Evolutionary conservation across 2,797 vertebrate species (phyloP), one percentile per base, ranked within the genome.

Genomic region (Percopsis omiscomaycus): DNA sequence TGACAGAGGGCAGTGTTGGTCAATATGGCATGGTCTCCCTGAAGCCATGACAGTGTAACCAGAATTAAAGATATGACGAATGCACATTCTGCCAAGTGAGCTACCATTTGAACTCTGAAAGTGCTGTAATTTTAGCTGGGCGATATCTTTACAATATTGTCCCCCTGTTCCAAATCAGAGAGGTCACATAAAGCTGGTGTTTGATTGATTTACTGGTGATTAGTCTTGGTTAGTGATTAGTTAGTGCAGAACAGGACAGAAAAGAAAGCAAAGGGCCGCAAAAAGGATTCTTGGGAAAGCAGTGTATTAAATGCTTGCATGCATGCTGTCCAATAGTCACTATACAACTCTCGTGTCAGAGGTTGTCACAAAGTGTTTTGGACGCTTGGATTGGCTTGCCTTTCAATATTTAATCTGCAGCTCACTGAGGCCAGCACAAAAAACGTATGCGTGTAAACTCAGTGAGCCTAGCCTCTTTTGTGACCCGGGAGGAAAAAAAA

Each of bases 211-310:
- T 49, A 68, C 44, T 44, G 50, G 58, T 54, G 68, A 81, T 86
- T 79, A 85, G 82, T 81, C 32, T 52, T 49, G 47, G 57, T 53
- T 68, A 81, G 84, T 80, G 84, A 81, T 82, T 44, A 47, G 83
- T 88, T 85, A 87, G 88, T 86, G 56, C 71, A 74, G 66, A 50
- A 80, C 55, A 61, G 81, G 62, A 85, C 75, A 79, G 60, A 66
- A 45, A 46, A 68, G 65, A 69, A 77, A 84, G 77, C 60, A 49
- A 12, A 50, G 69, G 63, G 59, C 29, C 58, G 59, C 66, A 65
- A 75, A 75, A 77, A 59, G 4, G 73, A 69, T 54, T 69, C 30
- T 67, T 32, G 55, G 66, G 51, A 60, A 55, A 52, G 56, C 65
- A 60, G 61, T 62, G 30, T 15, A 48, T 30, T 14, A 54, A 11